Base-by-base conservation (phyloP, 2,797 vertebrate species). In the Sebastes cheni region DNA sequence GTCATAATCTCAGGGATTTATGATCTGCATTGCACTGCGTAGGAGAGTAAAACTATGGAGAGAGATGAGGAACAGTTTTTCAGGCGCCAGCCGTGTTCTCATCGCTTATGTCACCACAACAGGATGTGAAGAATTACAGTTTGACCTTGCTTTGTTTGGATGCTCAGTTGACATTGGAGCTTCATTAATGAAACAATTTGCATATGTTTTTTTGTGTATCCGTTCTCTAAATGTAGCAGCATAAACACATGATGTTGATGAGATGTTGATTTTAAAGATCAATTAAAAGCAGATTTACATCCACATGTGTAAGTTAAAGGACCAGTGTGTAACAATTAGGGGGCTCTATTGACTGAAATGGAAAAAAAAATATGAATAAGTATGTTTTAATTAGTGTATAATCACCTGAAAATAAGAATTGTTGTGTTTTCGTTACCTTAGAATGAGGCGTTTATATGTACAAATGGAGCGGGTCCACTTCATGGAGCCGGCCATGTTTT, bases 1-100 rank as follows among this genome's bases (percentile, higher is more conserved):
- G 56, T 62, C 46, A 39, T 80, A 76, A 81, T 82, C 27, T 64
- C 6, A 0, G 29, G 22, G 77, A 87, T 91, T 84, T 79, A 86
- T 88, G 83, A 70, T 77, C 50, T 32, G 30, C 39, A 22, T 14
- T 59, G 60, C 20, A 16, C 39, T 76, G 54, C 64, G 60, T 75
- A 54, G 8, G 50, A 30, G 46, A 58, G 74, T 71, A 20, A 78
- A 79, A 77, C 50, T 72, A 46, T 32, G 46, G 27, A 67, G 55
- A 42, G 18, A 70, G 59, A 50, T 56, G 61, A 58, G 22, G 29
- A 78, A 80, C n/a, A 6, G n/a, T 74, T 30, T 42, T 73, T 46
- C 60, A 59, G 64, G 58, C 64, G 61, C 55, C 36, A 52, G 52
- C 20, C n/a, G 20, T 42, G 5, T 54, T 67, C 12, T 62, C 22